Evolutionary conservation across 2,113 vertebrate genomes (phyloP).

Genomic region (Melospiza georgiana): DNA sequence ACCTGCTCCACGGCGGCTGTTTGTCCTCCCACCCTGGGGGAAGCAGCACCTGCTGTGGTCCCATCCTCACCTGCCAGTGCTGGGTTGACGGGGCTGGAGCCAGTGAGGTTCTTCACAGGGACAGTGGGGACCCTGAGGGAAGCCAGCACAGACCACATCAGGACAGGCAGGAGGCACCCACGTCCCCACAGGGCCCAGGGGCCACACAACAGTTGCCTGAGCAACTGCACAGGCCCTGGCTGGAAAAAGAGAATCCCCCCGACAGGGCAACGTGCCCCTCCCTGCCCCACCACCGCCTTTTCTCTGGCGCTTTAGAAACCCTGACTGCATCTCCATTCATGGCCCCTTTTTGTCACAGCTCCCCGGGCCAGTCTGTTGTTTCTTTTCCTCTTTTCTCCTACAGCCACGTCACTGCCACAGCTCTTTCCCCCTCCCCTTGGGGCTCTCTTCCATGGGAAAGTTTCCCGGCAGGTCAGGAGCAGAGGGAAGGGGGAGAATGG

Average conservation of each 20-base stretch:
- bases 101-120: conserved; percentile 92
- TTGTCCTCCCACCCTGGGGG: not conserved
- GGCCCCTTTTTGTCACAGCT: conserved; percentile 59
- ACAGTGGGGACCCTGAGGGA: conserved; percentile 85
- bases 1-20: accelerated
- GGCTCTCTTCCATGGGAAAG: conserved; percentile 72
- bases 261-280: not conserved
- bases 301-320: conserved; percentile 59
- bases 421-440: not conserved
- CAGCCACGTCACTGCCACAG: not conserved
- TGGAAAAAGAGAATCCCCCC: conserved; percentile 33
- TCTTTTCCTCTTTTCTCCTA: conserved; percentile 42
- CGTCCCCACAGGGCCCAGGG: not conserved
- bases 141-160: not conserved
- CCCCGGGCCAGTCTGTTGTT: not conserved
- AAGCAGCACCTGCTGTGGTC: accelerated
- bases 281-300: not conserved
- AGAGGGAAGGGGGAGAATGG: conserved; percentile 34
- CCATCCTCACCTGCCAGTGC: conserved; percentile 85
- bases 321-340: conserved; percentile 64
- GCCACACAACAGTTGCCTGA: conserved; percentile 55
- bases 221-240: conserved; percentile 34
- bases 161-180: not conserved
- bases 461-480: conserved; percentile 64
- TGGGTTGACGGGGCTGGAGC: conserved; percentile 89